Evolutionary conservation across 1,140 invertebrate species (phyloP), one percentile per base, ranked within the genome.

Genomic region (Pectinophora gossypiella): DNA sequence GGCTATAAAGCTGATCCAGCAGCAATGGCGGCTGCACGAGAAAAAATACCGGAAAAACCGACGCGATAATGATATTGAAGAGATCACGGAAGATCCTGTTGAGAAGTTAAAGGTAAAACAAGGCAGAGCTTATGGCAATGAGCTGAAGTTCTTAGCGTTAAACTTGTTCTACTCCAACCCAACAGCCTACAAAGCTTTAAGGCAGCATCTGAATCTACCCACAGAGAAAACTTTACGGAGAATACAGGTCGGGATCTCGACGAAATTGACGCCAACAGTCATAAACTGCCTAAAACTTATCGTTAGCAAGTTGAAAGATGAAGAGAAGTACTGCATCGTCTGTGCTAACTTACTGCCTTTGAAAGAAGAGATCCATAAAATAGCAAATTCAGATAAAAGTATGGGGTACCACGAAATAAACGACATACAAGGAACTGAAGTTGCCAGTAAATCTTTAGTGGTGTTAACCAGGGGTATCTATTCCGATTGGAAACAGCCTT

Each of bases 21-120:
- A 40, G 13, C 36, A 40, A 15, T 40, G 36, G 36, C n/a, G 15
- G 15, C n/a, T 40, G n/a, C 36, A 40, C 15, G 36, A 40, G 16
- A 40, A 40, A 18, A 40, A 40, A 15, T 40, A 40, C 15, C n/a
- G 36, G n/a, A 40, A 40, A 15, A n/a, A n/a, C n/a, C n/a, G n/a
- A n/a, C n/a, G n/a, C n/a, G 36, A 40, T 15, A 18, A 18, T 16
- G 16, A 40, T 15, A 18, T 2, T 15, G 16, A 18, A 6, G 36
- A 40, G 7, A 16, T 15, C 7, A 15, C 36, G 7, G 36, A 40
- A 10, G 4, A 15, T 18, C 13, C 1, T 16, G 36, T 40, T 16
- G 36, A 40, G 7, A 40, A 15, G 7, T 16, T 40, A 15, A 12
- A 15, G 16, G 7, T 40, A 15, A 40, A 40, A 15, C 36, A 40